Evolutionary conservation across 2,113 vertebrate species (phyloP), one percentile per base, ranked within the genome.

Genomic region (Rafetus swinhoei): DNA sequence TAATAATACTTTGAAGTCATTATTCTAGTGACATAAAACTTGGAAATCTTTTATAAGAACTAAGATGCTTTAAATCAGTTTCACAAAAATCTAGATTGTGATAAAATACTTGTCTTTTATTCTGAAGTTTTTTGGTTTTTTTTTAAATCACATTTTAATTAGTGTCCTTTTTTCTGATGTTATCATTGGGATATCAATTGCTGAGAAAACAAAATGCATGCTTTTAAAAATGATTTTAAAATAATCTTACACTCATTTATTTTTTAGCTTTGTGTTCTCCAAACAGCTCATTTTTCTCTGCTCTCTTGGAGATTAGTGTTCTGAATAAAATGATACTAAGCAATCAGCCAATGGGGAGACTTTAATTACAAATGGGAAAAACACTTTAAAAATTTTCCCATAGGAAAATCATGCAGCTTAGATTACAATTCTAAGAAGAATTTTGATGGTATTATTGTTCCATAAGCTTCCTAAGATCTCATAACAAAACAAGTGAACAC

Each of bases 321-420:
- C 95, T 93, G 94, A 96, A 94, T 96, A 94, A 97, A 96, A 92
- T 39, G n/a, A 97, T 95, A 94, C 95, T 94, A 95, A 95, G 95
- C 96, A 91, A 95, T 94, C 95, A 89, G 94, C 89, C 93, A 94
- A 94, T 79, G 32, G 84, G 84, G 92, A 81, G 86, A 91, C 65
- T 95, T 96, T 95, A 93, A 95, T 89, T 89, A 79, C 96, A 88
- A 86, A 93, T 92, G 91, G 81, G 45, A 92, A 94, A 96, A 95
- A 87, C 32, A 83, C 79, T 95, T 96, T 82, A 65, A 90, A 95
- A 62, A 90, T 96, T 95, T 96, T 95, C 97, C 95, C 95, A 94
- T 95, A 96, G 92, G 97, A 97, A 96, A 95, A 95, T 89, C 39
- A 69, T 25, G 65, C 79, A 65, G 54, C 86, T 91, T 13, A 56